phyloP scores from a whole-genome alignment of 2,113 vertebrate species.

The Ailurus styani region DNA sequence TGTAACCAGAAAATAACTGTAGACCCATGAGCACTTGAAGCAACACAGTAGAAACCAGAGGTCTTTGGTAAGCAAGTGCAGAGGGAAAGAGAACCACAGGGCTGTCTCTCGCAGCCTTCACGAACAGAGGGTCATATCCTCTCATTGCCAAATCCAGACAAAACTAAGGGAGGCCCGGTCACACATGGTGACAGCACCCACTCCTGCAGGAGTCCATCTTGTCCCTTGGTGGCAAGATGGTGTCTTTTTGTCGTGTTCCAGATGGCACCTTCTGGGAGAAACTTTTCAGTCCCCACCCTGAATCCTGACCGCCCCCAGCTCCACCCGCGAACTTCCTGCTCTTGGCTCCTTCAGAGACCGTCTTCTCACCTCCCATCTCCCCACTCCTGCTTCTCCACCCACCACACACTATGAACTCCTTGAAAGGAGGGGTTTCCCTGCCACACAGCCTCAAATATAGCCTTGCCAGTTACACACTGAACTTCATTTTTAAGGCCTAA shows the following conservation, averaged over 20 bases:
- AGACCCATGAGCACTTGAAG: background rate
- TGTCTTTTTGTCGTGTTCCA: rapidly evolving
- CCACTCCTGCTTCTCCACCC: background rate
- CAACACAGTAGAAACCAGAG: background rate
- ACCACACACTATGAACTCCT: background rate
- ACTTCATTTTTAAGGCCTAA: background rate
- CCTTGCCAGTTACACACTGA: background rate
- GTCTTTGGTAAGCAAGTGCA: background rate
- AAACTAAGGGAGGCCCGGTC: background rate
- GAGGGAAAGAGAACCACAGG: background rate
- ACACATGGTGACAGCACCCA: background rate
- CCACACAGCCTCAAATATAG: background rate
- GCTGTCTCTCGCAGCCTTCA: background rate
- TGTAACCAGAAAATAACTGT: background rate
- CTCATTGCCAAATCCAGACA: background rate
- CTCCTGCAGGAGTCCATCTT: background rate
- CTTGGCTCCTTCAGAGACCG: background rate
- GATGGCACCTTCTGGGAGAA: background rate
- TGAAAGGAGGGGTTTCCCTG: background rate
- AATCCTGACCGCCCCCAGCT: background rate
- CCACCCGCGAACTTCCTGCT: background rate
- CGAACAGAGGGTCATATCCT: background rate
- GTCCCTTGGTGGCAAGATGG: background rate
- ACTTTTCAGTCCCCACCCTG: background rate
- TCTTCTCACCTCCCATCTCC: background rate